These are phyloP conservation scores for Amphipyra tragopoginis DNA, from an alignment of 2,888 invertebrate genomes.

Conservation along the genomic window DNA sequence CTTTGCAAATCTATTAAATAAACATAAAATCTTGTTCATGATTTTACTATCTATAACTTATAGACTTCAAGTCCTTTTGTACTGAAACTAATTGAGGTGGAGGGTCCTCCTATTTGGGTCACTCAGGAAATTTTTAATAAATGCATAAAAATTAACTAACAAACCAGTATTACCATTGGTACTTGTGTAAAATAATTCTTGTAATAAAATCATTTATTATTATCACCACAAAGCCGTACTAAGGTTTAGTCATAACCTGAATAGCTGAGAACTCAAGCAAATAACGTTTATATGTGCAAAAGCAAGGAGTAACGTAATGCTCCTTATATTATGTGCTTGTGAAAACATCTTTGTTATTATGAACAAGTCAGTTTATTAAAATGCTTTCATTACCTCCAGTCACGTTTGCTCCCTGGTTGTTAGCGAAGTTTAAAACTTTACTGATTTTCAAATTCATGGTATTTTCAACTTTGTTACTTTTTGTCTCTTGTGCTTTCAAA, in stretches of 20 bases:
- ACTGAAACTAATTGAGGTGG: too few species aligned
- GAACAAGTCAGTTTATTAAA: conserved; percentile 41
- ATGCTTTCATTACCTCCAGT: conserved; percentile 30
- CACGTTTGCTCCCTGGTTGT: conserved; percentile 27
- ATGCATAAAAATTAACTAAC: too few species aligned
- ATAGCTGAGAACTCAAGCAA: conserved; percentile 37
- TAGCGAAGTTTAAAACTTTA: conserved; percentile 28
- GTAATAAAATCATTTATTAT: too few species aligned
- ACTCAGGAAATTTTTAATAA: too few species aligned
- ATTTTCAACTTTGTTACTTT: conserved; percentile 30
- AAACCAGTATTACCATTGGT: too few species aligned
- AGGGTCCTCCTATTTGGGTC: too few species aligned
- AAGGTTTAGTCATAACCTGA: conserved; percentile 16
- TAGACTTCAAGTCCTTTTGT: too few species aligned
- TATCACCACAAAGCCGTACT: too few species aligned
- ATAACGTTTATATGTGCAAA: conserved; percentile 32
- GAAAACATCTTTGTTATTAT: conserved; percentile 25
- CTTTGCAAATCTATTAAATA: too few species aligned
- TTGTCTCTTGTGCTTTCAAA: conserved; percentile 25
- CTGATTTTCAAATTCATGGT: conserved; percentile 45
- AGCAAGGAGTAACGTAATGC: conserved; percentile 17
- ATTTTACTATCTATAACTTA: too few species aligned
- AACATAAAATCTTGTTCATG: too few species aligned
- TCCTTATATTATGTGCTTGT: conserved; percentile 21
- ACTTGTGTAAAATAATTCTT: too few species aligned